Evolutionary conservation across 2,797 vertebrate genomes (phyloP), one percentile per base, ranked within the genome.

Genomic region (Gymnodraco acuticeps): DNA sequence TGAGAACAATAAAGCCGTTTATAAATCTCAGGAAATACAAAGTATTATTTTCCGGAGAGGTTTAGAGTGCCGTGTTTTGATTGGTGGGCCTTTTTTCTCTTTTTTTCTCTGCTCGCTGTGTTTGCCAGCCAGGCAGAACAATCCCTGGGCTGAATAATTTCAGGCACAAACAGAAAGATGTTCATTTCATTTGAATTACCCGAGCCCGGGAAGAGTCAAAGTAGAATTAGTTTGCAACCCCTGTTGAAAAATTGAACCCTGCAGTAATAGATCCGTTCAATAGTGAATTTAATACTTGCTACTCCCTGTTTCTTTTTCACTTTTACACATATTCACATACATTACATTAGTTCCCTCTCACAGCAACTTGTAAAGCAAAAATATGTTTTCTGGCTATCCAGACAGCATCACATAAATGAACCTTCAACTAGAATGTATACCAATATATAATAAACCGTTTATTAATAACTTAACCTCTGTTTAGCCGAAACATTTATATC

Each of bases 151-250:
- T 58, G 62, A 83, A 75, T 75, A 50, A 87, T 84, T 87, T 83
- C 63, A 48, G 41, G 64, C 64, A 75, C 86, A 82, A 45, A 73
- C 33, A 81, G 61, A 82, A 78, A 84, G 48, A 82, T 77, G 72
- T 80, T 88, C 33, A 89, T 90, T 83, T 82, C n/a, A 77, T 83
- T 85, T 86, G 70, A 91, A 87, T 90, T 82, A 85, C 59, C 77
- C 14, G 19, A 70, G 67, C 42, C 38, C 65, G 46, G 55, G 23
- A 59, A 55, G 59, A 76, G 33, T 54, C 56, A 41, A 64, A 78
- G 62, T 60, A 67, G 54, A 61, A 68, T 43, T 20, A 47, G 27
- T 53, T 64, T 73, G 56, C 5, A 13, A 20, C 63, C 60, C 20
- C 58, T 53, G 41, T 45, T 60, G 45, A 85, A 62, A 73, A 78